Conservation (phyloP, 2,888 invertebrate genomes). For the Cynaeus angustus region DNA sequence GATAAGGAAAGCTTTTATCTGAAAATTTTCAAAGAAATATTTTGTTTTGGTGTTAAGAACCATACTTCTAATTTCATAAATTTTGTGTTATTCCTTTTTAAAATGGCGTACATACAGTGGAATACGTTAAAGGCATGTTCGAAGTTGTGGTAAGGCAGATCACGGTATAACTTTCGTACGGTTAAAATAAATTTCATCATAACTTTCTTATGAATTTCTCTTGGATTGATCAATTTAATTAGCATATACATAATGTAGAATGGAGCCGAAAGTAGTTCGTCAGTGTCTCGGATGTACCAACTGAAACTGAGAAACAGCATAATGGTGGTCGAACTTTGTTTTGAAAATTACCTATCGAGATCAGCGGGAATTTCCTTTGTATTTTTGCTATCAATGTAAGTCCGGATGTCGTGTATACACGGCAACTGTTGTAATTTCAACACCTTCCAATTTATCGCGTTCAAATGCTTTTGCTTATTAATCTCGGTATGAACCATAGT, state of each 20-base stretch:
- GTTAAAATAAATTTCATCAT: conserved; percentile 74
- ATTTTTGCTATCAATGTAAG: conserved; percentile 66
- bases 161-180: conserved; percentile 72
- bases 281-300: conserved; percentile 8
- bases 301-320: conserved; percentile 7
- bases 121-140: conserved; percentile 78
- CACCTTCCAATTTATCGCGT: conserved; percentile 64
- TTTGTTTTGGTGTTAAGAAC: not conserved
- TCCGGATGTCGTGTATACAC: conserved; percentile 73
- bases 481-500: conserved; percentile 69
- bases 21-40: conserved; percentile 20
- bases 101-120: conserved; percentile 77
- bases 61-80: conserved; percentile 56
- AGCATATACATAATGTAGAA: conserved; percentile 75
- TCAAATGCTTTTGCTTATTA: conserved; percentile 9
- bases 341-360: conserved; percentile 70
- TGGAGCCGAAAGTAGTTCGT: conserved; percentile 67
- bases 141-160: conserved; percentile 78
- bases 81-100: conserved; percentile 71
- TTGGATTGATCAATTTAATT: conserved; percentile 71
- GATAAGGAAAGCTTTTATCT: conserved; percentile 72
- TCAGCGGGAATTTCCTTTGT: conserved; percentile 68
- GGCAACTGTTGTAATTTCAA: conserved; percentile 73
- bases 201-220: conserved; percentile 68
- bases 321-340: not conserved